Conservation (phyloP, 2,888 invertebrate genomes). For the Rhagonycha fulva region DNA sequence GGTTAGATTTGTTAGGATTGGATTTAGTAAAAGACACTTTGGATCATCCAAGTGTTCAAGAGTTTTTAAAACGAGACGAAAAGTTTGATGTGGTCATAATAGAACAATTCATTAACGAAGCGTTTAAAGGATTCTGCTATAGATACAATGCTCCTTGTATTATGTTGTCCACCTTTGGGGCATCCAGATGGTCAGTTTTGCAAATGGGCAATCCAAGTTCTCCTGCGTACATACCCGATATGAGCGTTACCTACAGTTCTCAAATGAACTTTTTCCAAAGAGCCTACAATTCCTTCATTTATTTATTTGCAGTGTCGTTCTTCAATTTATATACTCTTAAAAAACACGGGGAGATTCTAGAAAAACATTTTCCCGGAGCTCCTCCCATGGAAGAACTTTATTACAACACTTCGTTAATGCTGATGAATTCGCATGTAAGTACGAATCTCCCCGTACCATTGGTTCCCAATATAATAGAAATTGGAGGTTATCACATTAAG, state of each 20-base stretch:
- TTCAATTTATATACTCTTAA: conserved; percentile 16
- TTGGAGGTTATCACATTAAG: conserved; percentile 35
- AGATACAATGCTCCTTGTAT: conserved; percentile 42
- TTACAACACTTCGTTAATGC: conserved; percentile 32
- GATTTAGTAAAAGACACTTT: conserved; percentile 30
- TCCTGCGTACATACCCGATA: conserved; percentile 56
- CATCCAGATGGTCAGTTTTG: conserved; percentile 37
- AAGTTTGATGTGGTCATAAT: conserved; percentile 49
- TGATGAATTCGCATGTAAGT: conserved; percentile 33
- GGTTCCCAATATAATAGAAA: conserved; percentile 35
- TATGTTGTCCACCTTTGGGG: conserved; percentile 33
- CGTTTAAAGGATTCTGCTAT: conserved; percentile 48
- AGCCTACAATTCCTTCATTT: conserved; percentile 7
- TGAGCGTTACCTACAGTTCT: conserved; percentile 8
- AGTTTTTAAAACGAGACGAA: conserved; percentile 45
- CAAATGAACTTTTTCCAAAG: conserved; percentile 19
- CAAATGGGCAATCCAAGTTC: conserved; percentile 55
- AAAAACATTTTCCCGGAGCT: conserved; percentile 29
- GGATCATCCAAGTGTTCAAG: conserved; percentile 49
- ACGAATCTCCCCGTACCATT: conserved; percentile 24
- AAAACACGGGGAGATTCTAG: conserved; percentile 26
- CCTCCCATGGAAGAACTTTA: conserved; percentile 29
- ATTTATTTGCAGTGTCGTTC: neutral
- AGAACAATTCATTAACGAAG: conserved; percentile 56
- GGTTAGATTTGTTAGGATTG: conserved; percentile 27